These are phyloP conservation scores for Carettochelys insculpta DNA, from an alignment of 2,113 vertebrate species.

Conservation along the genomic window DNA sequence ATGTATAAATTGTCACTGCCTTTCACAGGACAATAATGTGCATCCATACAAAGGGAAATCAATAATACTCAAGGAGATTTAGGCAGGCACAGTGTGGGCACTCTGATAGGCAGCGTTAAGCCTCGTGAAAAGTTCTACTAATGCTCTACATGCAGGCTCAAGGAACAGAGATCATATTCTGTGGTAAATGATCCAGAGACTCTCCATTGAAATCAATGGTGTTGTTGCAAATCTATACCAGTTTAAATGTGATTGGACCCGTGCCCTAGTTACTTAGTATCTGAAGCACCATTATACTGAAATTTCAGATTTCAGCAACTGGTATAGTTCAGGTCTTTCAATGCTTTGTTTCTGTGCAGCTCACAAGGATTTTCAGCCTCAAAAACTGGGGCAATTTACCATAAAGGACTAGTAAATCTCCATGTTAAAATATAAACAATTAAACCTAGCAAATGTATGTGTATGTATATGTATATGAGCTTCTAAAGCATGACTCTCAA, in stretches of 20 bases:
- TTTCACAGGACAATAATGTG: slow-evolving; percentile 32
- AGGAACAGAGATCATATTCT: slow-evolving; percentile 9
- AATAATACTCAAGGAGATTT: slow-evolving; percentile 14
- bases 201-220: slow-evolving; percentile 2
- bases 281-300: accelerated
- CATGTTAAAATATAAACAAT: neutral
- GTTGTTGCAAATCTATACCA: neutral
- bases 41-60: slow-evolving; percentile 24
- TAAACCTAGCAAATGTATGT: neutral
- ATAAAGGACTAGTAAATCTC: neutral
- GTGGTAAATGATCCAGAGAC: slow-evolving; percentile 28
- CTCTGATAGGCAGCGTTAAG: slow-evolving; percentile 30
- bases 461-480: neutral
- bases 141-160: slow-evolving; percentile 7
- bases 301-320: neutral
- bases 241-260: neutral
- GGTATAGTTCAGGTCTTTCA: neutral
- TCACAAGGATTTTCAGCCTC: neutral
- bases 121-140: neutral
- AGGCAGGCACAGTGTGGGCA: slow-evolving; percentile 6
- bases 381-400: neutral
- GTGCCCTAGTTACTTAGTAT: neutral
- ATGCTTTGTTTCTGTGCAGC: neutral
- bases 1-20: slow-evolving; percentile 58
- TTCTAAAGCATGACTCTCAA: neutral